A percentile compares a stretch with the other conserved stretches of the same genome.
Evolutionary conservation across 2,888 invertebrate species (phyloP).

Genomic region (Drosophila villosipedis): DNA sequence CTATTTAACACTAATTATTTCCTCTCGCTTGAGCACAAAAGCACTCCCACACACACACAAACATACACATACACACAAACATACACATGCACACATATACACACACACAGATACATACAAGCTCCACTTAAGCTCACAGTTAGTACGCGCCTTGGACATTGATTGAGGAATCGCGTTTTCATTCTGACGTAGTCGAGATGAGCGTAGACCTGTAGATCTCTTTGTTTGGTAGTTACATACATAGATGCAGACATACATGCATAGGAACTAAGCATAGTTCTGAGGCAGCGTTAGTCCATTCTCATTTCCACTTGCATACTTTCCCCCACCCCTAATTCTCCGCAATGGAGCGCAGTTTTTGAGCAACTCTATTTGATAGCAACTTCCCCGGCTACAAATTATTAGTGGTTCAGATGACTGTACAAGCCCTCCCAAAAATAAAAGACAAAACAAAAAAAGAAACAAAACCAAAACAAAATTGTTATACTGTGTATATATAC

Average conservation of each 20-base stretch:
- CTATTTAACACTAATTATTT: slow-evolving; percentile 49
- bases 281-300: slow-evolving; percentile 10
- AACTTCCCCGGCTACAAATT: slow-evolving; percentile 85
- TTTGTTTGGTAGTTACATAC: slow-evolving; percentile 3
- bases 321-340: not conserved
- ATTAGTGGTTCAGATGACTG: slow-evolving; percentile 79
- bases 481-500: slow-evolving; percentile 62
- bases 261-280: slow-evolving; percentile 3
- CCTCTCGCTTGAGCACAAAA: slow-evolving; percentile 51
- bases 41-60: slow-evolving; percentile 8
- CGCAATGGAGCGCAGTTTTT: slow-evolving; percentile 64
- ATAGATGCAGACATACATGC: not conserved
- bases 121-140: slow-evolving; percentile 7
- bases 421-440: slow-evolving; percentile 29
- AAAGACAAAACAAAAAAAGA: not conserved
- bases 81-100: slow-evolving; percentile 4
- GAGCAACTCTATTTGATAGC: slow-evolving; percentile 83
- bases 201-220: not conserved
- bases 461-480: slow-evolving; percentile 21
- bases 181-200: not conserved
- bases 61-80: not conserved
- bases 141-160: slow-evolving; percentile 9
- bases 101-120: not conserved
- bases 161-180: slow-evolving; percentile 24
- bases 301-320: slow-evolving; percentile 7